phyloP scores from a whole-genome alignment of 2,797 vertebrate species.

The Notolabrus celidotus region DNA sequence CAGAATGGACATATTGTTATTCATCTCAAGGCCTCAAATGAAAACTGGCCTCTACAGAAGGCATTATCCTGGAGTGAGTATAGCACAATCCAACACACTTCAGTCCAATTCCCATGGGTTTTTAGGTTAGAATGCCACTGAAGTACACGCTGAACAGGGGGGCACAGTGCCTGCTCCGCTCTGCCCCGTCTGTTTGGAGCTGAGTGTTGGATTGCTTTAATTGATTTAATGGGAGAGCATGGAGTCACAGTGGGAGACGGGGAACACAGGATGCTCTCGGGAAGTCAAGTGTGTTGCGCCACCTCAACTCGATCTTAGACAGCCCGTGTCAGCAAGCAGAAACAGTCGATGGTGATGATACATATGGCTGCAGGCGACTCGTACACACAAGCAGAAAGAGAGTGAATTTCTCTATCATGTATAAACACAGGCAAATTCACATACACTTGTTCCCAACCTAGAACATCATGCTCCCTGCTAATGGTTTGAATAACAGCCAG shows the following conservation, averaged over 20 bases:
- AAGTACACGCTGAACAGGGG: conserved; percentile 75
- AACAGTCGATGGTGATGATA: conserved; percentile 57
- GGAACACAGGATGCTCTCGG: conserved; percentile 75
- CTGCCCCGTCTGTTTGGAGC: conserved; percentile 76
- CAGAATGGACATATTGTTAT: conserved; percentile 65
- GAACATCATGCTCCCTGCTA: conserved; percentile 82
- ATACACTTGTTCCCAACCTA: conserved; percentile 68
- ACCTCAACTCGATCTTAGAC: conserved; percentile 76
- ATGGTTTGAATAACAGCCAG: conserved; percentile 87
- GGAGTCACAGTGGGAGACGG: conserved; percentile 74
- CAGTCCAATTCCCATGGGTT: conserved; percentile 74
- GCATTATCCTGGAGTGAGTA: conserved; percentile 70
- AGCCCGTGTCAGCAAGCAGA: conserved; percentile 64
- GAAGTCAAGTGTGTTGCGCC: conserved; percentile 79
- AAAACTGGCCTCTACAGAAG: conserved; percentile 68
- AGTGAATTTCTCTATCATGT: conserved; percentile 40
- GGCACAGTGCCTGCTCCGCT: conserved; percentile 72
- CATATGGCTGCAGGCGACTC: conserved; percentile 36
- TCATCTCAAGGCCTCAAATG: conserved; percentile 65
- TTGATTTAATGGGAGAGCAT: conserved; percentile 84
- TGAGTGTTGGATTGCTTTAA: conserved; percentile 83
- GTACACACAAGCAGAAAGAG: conserved; percentile 29
- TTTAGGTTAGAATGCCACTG: conserved; percentile 77
- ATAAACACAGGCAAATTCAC: conserved; percentile 66
- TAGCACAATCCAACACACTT: conserved; percentile 75